phyloP scores from a whole-genome alignment of 1,140 invertebrate species.

The Pseudomyrmex pallidus region DNA sequence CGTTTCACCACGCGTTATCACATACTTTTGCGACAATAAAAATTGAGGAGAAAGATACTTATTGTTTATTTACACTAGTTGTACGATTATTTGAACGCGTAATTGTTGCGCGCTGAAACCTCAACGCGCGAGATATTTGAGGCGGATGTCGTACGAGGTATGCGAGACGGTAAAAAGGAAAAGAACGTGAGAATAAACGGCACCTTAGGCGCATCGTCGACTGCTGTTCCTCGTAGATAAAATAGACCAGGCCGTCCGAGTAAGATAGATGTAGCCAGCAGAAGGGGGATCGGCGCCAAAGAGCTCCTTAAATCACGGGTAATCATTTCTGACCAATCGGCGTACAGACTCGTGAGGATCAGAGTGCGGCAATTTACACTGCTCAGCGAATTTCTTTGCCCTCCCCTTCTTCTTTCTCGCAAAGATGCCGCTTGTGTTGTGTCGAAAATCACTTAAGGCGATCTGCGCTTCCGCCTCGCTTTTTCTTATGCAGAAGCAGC shows the following conservation, averaged over 20 bases:
- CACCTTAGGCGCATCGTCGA: slow-evolving; percentile 62
- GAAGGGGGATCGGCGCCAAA: slow-evolving; percentile 65
- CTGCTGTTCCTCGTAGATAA: slow-evolving; percentile 81
- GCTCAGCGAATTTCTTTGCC: slow-evolving; percentile 33
- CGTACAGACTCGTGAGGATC: slow-evolving; percentile 68
- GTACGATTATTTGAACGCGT: too few species aligned
- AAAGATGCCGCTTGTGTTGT: not conserved
- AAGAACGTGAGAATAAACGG: slow-evolving; percentile 51
- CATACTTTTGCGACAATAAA: not conserved
- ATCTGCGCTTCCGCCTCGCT: not conserved
- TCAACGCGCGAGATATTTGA: not conserved
- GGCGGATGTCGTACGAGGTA: slow-evolving; percentile 32
- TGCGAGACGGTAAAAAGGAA: slow-evolving; percentile 52
- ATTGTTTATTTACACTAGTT: too few species aligned
- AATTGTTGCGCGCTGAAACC: not conserved
- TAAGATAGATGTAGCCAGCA: slow-evolving; percentile 75
- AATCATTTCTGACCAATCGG: slow-evolving; percentile 82
- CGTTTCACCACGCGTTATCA: too few species aligned
- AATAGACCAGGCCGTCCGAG: slow-evolving; percentile 72
- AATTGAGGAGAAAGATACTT: not conserved
- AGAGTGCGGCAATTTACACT: slow-evolving; percentile 67
- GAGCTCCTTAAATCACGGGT: slow-evolving; percentile 82
- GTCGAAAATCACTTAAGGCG: slow-evolving; percentile 12
- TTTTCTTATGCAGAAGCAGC: not conserved
- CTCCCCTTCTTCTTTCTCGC: slow-evolving; percentile 11